Percentiles rank a stretch among this genome's conserved stretches.
These are phyloP conservation scores for Pardosa pseudoannulata DNA, from an alignment of 2,888 invertebrate species.

Conservation along the genomic window DNA sequence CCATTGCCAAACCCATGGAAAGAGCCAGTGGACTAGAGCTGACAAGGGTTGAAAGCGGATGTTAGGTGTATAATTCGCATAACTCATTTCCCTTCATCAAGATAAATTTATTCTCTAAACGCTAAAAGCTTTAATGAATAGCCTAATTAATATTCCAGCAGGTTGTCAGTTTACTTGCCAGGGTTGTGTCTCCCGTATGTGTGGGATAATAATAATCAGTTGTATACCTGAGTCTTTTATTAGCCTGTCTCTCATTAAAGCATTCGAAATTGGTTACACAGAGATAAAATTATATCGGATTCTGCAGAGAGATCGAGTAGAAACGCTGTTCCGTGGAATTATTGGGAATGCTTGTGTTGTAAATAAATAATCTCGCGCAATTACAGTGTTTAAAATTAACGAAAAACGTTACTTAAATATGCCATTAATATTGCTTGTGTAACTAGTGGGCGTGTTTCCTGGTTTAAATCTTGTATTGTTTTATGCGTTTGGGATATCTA, in stretches of 20 bases:
- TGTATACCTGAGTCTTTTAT: not conserved
- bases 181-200: not conserved
- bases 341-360: too few relatives aligned
- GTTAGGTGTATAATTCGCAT: not conserved
- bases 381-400: too few relatives aligned
- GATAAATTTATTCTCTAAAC: conserved; percentile 10
- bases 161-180: not conserved
- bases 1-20: not conserved
- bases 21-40: not conserved
- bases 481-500: too few relatives aligned
- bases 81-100: not conserved
- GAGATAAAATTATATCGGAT: too few relatives aligned
- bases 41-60: not conserved
- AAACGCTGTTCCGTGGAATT: too few relatives aligned
- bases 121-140: conserved; percentile 6
- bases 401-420: too few relatives aligned
- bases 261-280: too few relatives aligned
- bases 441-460: too few relatives aligned
- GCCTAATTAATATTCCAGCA: conserved; percentile 6
- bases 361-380: too few relatives aligned
- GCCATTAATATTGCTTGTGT: too few relatives aligned
- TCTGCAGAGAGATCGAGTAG: too few relatives aligned
- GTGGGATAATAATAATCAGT: not conserved
- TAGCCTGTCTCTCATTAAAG: not conserved
- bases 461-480: too few relatives aligned